Percentiles rank a stretch among this genome's conserved stretches.
Evolutionary conservation across 2,888 invertebrate species (phyloP).

Genomic region (Orthonevra nobilis): DNA sequence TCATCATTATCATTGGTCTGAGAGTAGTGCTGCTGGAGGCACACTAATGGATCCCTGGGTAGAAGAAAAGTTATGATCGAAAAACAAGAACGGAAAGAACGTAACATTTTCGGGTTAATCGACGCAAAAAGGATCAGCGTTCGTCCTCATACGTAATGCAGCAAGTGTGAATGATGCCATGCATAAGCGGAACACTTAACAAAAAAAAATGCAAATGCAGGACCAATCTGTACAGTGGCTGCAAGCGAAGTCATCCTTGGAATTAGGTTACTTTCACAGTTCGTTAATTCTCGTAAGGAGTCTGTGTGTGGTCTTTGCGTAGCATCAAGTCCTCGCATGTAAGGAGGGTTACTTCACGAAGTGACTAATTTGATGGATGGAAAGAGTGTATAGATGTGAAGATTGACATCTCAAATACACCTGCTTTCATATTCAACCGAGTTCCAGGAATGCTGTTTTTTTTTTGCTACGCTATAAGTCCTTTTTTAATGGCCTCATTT

Average conservation of each 20-base stretch:
- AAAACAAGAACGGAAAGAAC: slow-evolving; percentile 1
- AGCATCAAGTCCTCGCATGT: slow-evolving; percentile 1
- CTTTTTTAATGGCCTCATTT: slow-evolving; percentile 53
- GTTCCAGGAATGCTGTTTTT: not conserved
- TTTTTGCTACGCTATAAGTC: slow-evolving; percentile 20
- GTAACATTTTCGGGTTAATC: slow-evolving; percentile 60
- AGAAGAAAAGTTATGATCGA: too few relatives aligned
- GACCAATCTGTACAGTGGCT: slow-evolving; percentile 4
- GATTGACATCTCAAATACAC: slow-evolving; percentile 29
- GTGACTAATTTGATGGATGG: slow-evolving; percentile 6
- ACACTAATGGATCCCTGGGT: too few relatives aligned
- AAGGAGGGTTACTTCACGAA: slow-evolving; percentile 30
- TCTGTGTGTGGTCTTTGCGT: not conserved
- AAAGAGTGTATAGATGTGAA: not conserved
- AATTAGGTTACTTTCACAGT: slow-evolving; percentile 64
- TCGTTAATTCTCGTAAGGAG: slow-evolving; percentile 43
- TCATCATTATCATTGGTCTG: slow-evolving; percentile 19
- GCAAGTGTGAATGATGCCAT: slow-evolving; percentile 45
- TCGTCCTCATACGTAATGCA: slow-evolving; percentile 61
- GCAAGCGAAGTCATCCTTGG: slow-evolving; percentile 4
- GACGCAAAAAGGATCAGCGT: slow-evolving; percentile 68
- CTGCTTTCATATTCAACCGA: slow-evolving; percentile 5
- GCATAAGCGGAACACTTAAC: slow-evolving; percentile 17
- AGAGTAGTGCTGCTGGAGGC: too few relatives aligned
- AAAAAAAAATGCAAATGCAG: not conserved